These are phyloP conservation scores for Agrotis puta DNA, from an alignment of 2,888 invertebrate species.

Conservation along the genomic window DNA sequence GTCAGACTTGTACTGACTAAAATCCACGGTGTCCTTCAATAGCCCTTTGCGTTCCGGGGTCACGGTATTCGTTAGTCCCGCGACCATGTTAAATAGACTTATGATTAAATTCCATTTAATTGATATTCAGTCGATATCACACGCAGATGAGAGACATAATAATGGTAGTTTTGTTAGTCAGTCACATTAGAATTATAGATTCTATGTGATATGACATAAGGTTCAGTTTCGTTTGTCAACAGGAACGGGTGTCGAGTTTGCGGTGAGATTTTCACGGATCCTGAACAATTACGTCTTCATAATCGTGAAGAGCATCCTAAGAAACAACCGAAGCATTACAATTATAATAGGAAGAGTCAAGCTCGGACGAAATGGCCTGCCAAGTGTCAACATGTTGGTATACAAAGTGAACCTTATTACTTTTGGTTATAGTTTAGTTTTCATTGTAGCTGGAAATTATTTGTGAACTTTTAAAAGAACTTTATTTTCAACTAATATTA, in stretches of 20 bases:
- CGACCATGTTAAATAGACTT: too few species aligned
- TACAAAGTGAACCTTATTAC: constrained; percentile 20
- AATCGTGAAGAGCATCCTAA: constrained; percentile 81
- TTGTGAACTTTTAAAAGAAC: neutral
- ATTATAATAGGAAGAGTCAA: constrained; percentile 76
- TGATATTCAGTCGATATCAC: constrained; percentile 69
- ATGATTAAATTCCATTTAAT: too few species aligned
- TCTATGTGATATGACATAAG: constrained; percentile 71
- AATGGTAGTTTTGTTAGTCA: constrained; percentile 69
- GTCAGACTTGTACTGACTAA: too few species aligned
- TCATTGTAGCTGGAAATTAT: neutral
- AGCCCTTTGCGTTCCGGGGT: too few species aligned
- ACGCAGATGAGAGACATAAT: constrained; percentile 84
- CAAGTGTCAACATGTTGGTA: constrained; percentile 80
- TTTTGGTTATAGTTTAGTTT: neutral
- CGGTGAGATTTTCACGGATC: constrained; percentile 78
- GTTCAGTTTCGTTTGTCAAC: constrained; percentile 31
- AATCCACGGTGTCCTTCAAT: too few species aligned
- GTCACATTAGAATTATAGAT: constrained; percentile 68
- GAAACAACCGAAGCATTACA: constrained; percentile 79
- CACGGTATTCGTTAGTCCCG: too few species aligned
- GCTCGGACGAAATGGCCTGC: constrained; percentile 75
- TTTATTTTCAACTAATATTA: too few species aligned
- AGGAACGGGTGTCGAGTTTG: constrained; percentile 84
- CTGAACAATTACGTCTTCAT: constrained; percentile 81